Percentiles rank a stretch among this genome's conserved stretches.
phyloP scores from a whole-genome alignment of 2,888 invertebrate genomes.

The Drosophila suboccidentalis region DNA sequence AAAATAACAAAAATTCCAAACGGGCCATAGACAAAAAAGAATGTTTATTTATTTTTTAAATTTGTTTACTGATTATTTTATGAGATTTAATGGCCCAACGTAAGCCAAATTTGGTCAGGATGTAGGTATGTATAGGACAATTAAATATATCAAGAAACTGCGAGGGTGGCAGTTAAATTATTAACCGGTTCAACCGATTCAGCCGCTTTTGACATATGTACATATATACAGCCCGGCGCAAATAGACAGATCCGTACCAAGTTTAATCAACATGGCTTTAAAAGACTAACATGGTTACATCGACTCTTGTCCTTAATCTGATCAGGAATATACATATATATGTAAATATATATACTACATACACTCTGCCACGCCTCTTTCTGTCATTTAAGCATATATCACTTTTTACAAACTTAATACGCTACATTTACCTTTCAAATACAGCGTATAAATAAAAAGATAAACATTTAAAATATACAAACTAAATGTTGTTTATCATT shows the following conservation, averaged over 20 bases:
- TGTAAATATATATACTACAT: not conserved
- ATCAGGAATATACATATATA: not conserved
- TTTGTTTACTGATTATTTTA: too few relatives aligned
- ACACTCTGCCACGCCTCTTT: not conserved
- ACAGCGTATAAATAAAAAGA: not conserved
- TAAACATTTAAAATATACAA: not conserved
- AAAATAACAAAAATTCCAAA: too few relatives aligned
- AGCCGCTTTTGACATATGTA: not conserved
- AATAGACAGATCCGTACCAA: not conserved
- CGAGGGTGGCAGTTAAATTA: not conserved
- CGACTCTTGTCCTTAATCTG: not conserved
- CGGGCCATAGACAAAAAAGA: too few relatives aligned
- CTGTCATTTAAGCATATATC: not conserved
- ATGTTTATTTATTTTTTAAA: too few relatives aligned
- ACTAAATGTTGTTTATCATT: not conserved
- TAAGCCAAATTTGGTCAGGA: too few relatives aligned
- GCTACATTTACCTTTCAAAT: not conserved
- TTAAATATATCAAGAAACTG: too few relatives aligned
- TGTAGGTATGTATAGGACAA: too few relatives aligned
- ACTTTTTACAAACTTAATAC: not conserved
- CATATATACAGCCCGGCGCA: not conserved
- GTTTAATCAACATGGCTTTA: not conserved
- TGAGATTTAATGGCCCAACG: too few relatives aligned
- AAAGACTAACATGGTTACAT: not conserved
- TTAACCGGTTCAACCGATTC: not conserved